Evolutionary conservation across 2,113 vertebrate genomes (phyloP), one percentile per base, ranked within the genome.

Genomic region (Eleginops maclovinus): DNA sequence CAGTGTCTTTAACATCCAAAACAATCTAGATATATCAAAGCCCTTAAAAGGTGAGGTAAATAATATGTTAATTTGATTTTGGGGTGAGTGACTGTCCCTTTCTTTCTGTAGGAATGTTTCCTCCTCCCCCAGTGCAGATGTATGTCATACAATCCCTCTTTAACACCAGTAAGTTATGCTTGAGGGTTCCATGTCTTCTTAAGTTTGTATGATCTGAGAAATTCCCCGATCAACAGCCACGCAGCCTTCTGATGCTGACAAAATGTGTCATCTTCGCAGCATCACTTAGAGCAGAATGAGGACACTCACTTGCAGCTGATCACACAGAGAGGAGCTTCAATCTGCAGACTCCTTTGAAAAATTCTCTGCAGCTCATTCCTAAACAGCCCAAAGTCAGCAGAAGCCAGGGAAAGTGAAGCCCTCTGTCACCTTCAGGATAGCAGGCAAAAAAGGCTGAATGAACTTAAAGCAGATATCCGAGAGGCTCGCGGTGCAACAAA

Each of bases 351-450:
- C 62, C 28, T 77, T 79, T 78, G 58, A 71, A 85, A 89, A 77
- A 49, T 62, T 62, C 65, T 58, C 43, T 9, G 49, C 76, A 41
- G 72, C 59, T 76, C 64, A 31, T 86, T 86, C 62, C 59, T 58
- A 72, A 86, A 90, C 88, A 88, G 88, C 87, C 82, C 83, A 80
- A 79, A 75, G 90, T 93, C 92, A 93, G 90, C 89, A 91, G 76
- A 83, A 77, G 72, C 58, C 3, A 74, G 49, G 75, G 78, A 88
- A 87, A 87, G 82, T 76, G 80, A 91, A 86, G 63, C 61, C 75
- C 80, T 62, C 22, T 24, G 69, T 82, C 68, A 70, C 59, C 65
- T 58, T 82, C 26, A 67, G 85, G 58, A 55, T 81, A 31, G 66
- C 40, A 75, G 71, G 64, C 6, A 84, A 88, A 88, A 86, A 87